Base-by-base conservation (phyloP, 2,888 invertebrate genomes). In the Brachyptera putata region DNA sequence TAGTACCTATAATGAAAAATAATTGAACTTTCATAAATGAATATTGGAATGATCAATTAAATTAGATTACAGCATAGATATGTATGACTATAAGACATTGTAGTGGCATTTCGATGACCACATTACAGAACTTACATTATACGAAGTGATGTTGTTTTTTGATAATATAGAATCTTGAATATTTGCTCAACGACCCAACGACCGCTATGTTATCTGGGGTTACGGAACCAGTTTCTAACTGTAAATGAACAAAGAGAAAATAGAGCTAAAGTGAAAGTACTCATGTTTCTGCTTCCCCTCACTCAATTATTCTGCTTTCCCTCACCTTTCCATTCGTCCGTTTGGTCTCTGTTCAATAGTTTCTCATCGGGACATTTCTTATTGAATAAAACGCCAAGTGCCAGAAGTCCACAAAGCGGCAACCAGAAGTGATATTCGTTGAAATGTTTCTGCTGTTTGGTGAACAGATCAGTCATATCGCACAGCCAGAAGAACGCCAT, bases 361-460 rank as follows among this genome's bases (percentile, higher is more conserved):
- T 89, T 88, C 1, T 75, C 69, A 82, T 87, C 72, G 65, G 88
- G 83, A 22, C 93, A 91, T 66, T 93, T 92, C 69, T 95, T 96
- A 0, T 94, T 95, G 72, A 97, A 97, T 77, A 97, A 97, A 67
- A 97, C 75, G 0, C 96, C 96, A 62, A 97, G 76, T 1, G 92
- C 92, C 72, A 92, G 88, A 41, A 97, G 87, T 72, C 97, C 97
- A 0, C 91, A 92, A 14, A 97, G 86, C 0, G 97, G 97, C 67
- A 97, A 77, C 89, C 96, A 95, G 76, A 97, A 97, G 71, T 95
- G 95, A 72, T 95, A 90, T 71, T 93, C 91, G 0, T 95, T 95
- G 70, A 95, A 97, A 72, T 95, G 95, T 73, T 96, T 96, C 75
- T 97, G 97, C 77, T 97, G 97, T 74, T 97, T 97, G 96, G 97